Evolutionary conservation across 1,140 invertebrate genomes (phyloP), one percentile per base, ranked within the genome.

Genomic region (Macrobrachium nipponense): DNA sequence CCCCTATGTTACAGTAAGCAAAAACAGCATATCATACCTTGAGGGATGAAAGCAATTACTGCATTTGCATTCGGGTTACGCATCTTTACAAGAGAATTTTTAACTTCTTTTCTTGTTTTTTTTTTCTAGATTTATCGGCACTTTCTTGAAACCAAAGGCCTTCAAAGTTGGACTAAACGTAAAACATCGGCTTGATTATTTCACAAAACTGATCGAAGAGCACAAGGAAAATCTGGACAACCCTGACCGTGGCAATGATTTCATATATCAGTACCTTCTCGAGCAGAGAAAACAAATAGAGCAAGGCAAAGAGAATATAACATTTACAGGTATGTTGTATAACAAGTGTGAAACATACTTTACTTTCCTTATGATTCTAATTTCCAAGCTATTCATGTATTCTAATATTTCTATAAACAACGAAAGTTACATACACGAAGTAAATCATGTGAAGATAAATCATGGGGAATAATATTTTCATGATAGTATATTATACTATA

Each of bases 1-100:
- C 73, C 12, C 87, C 87, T 8, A 15, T 88, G n/a, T 36, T 88
- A 11, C 87, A 88, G 87, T 88, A 20, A 70, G 87, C 83, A 58
- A 5, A n/a, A 72, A 20, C 15, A 6, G 43, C 27, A 11, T 27
- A 60, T 18, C 36, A 36, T 36, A 4, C 27, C 27, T 36, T 36
- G 27, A 15, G 11, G 11, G 12, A 23, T 8, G 17, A 66, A 15
- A 66, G 64, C 8, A 51, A 51, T 12, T 51, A 51, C 12, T 8
- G 51, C 12, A 8, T 10, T 10, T 51, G 0, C 51, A 10, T 51
- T 51, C 12, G 7, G 12, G 51, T 51, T 8, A 51, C 8, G 5
- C 51, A 51, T 51, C 7, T 51, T 51, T 51, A 0, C 51, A 2
- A 36, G 27, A 36, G 27, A 51, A 51, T 51, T 2, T 51, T 51